phyloP scores from a whole-genome alignment of 2,797 vertebrate genomes.

The Tapirus indicus region DNA sequence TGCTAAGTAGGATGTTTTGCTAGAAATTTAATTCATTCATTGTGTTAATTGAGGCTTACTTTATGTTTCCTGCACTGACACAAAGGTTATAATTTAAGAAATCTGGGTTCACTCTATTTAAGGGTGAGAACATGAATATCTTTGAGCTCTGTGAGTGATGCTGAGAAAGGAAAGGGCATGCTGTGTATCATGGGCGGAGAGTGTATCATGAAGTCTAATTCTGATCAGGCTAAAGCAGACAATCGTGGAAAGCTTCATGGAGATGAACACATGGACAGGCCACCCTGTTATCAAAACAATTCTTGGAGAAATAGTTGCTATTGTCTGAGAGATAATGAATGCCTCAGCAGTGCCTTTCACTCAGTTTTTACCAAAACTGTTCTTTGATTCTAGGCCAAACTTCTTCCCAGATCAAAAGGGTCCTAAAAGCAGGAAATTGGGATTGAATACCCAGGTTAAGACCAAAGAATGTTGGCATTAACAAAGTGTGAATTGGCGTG shows the following conservation, averaged over 20 bases:
- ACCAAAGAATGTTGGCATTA: constrained; percentile 48
- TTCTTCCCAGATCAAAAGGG: background rate
- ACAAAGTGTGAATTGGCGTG: constrained; percentile 28
- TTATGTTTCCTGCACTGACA: background rate
- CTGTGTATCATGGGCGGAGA: background rate
- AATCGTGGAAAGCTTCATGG: background rate
- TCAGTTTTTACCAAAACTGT: background rate
- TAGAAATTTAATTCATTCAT: background rate
- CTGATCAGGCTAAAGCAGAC: background rate
- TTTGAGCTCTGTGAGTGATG: background rate
- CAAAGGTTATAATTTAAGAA: background rate
- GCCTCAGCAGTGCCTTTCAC: background rate
- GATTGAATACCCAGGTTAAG: background rate
- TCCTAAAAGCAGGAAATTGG: background rate
- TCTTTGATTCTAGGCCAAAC: background rate
- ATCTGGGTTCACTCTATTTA: background rate
- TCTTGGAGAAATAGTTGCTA: background rate
- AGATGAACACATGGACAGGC: background rate
- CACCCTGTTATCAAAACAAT: background rate
- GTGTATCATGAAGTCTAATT: background rate
- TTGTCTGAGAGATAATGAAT: background rate
- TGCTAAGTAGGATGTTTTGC: background rate
- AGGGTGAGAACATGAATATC: background rate
- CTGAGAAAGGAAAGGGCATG: background rate
- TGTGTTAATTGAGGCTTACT: background rate